Base-by-base conservation (phyloP, 2,113 vertebrate genomes). In the Rhinopomastus cyanomelas region DNA sequence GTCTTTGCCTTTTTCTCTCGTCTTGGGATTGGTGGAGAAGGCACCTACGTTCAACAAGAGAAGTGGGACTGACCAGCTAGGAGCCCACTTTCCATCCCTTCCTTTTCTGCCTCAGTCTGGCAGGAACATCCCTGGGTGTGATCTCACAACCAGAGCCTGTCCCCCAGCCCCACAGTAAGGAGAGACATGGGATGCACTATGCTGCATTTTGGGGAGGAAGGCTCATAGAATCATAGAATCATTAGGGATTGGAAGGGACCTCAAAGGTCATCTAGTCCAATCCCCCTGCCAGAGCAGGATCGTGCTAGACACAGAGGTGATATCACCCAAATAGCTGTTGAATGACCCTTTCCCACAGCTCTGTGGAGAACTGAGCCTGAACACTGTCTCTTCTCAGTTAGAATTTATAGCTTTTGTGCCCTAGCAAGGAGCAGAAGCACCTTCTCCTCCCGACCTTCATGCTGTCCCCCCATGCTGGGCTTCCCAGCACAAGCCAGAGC, bases 161-260 rank as follows among this genome's bases (percentile, higher is more conserved):
- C 32, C 26, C n/a, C 37, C 6, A 55, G 60, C 27, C 53, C 49
- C 32, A 19, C 0, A 2, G 61, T 49, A 60, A 37, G 74, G 57
- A 90, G 30, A 22, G 32, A 6, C 3, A 0, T 10, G 19, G 14
- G 60, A 30, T 2, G 0, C 32, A 6, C 29, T n/a, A 15, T 39
- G 10, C n/a, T 37, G 37, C 2, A 0, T 72, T 53, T 36, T 12
- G 22, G 59, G 19, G 8, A 56, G 30, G n/a, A 75, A 62, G n/a
- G 29, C 49, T 79, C 26, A 10, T 18, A 14, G n/a, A n/a, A n/a
- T n/a, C n/a, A n/a, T n/a, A n/a, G n/a, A n/a, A n/a, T n/a, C n/a
- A n/a, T n/a, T n/a, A n/a, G n/a, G n/a, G n/a, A n/a, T n/a, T n/a
- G n/a, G n/a, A n/a, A n/a, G n/a, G n/a, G n/a, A n/a, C n/a, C n/a